These are phyloP conservation scores for Erpobdella octoculata DNA, from an alignment of 2,888 invertebrate genomes.

Conservation along the genomic window DNA sequence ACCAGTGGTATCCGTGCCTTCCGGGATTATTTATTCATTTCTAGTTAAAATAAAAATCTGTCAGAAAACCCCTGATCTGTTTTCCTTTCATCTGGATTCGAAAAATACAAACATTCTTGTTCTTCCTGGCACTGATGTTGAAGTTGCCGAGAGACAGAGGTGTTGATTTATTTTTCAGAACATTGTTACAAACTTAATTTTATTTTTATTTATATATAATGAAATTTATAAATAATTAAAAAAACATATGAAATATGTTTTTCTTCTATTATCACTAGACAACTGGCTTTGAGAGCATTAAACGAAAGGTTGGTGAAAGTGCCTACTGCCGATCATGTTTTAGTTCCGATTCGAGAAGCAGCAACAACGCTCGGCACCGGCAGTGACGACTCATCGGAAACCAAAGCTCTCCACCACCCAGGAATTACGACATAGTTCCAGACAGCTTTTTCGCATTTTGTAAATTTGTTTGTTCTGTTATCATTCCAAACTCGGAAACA, in stretches of 20 bases:
- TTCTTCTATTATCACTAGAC: conserved; percentile 58
- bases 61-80: conserved; percentile 60
- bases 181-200: not conserved
- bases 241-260: no score
- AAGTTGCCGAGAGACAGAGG: conserved; percentile 87
- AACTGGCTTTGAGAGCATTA: conserved; percentile 86
- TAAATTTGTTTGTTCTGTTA: not conserved
- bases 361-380: no score
- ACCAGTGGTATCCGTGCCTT: conserved; percentile 76
- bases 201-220: not conserved
- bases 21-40: conserved; percentile 74
- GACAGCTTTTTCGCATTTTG: not conserved
- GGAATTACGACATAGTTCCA: not conserved
- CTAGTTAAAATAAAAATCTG: conserved; percentile 75
- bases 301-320: conserved; percentile 67
- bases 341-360: not conserved
- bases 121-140: conserved; percentile 81
- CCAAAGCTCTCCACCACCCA: not conserved
- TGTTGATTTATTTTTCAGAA: no score
- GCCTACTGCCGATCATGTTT: no score
- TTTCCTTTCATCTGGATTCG: not conserved
- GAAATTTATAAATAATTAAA: no score
- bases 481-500: no score
- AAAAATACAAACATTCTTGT: conserved; percentile 61
- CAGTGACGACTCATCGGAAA: not conserved